A percentile compares a stretch with the other conserved stretches of the same genome.
These are phyloP conservation scores for Chromobotia macracanthus DNA, from an alignment of 2,797 vertebrate genomes.

Conservation along the genomic window DNA sequence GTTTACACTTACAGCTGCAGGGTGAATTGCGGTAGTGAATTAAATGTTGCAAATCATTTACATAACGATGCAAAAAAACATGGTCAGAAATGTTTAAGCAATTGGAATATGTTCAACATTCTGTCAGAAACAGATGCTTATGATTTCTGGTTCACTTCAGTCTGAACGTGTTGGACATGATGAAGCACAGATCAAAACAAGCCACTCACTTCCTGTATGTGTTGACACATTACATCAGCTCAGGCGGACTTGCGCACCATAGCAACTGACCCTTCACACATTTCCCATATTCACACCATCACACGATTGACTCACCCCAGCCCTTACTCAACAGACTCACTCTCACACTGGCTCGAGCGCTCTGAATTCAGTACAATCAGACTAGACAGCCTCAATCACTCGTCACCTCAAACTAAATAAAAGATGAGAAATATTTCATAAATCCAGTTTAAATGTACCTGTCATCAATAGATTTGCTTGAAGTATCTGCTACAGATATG, in stretches of 20 bases:
- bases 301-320: constrained; percentile 19
- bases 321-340: not conserved
- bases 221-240: constrained; percentile 38
- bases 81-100: no score
- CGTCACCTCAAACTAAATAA: not conserved
- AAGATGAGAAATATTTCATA: no score
- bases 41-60: not conserved
- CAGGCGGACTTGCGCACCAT: constrained; percentile 11
- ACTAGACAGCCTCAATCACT: not conserved
- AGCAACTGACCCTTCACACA: constrained; percentile 51
- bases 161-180: constrained; percentile 16
- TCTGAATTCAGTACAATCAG: not conserved
- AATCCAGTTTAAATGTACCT: no score
- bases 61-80: no score
- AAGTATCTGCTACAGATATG: no score
- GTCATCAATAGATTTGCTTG: no score
- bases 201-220: constrained; percentile 16
- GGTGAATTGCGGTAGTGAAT: no score
- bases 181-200: not conserved
- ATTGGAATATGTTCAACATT: not conserved
- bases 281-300: constrained; percentile 29
- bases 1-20: no score
- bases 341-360: not conserved
- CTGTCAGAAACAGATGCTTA: not conserved
- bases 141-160: constrained; percentile 16